Conservation (phyloP, 2,113 vertebrate species). For the Zonotrichia leucophrys region DNA sequence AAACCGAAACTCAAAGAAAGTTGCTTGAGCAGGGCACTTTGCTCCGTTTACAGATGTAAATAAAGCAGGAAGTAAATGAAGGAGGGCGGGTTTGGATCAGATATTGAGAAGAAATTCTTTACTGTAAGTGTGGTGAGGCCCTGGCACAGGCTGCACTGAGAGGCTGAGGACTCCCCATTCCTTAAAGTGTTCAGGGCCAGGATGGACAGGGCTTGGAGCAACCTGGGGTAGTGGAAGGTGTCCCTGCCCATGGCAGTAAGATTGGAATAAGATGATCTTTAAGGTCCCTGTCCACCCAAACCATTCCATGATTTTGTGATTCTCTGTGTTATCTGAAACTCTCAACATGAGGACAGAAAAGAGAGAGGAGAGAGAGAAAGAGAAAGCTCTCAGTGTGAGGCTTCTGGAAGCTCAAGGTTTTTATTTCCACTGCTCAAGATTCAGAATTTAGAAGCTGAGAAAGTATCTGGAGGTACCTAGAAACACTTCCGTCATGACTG, state of each 20-base stretch:
- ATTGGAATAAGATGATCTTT: not conserved
- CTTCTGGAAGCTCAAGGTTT: not conserved
- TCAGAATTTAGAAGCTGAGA: not conserved
- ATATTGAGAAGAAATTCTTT: not conserved
- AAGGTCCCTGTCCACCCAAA: not conserved
- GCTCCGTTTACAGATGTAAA: not conserved
- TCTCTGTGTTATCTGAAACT: not conserved
- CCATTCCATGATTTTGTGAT: not conserved
- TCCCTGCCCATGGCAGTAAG: not conserved
- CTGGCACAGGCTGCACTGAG: not conserved
- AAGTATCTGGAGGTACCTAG: not conserved
- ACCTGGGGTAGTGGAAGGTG: rapidly evolving
- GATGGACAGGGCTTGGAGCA: rapidly evolving
- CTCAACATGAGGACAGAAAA: not conserved
- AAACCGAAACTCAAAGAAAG: not conserved
- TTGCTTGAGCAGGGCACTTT: not conserved
- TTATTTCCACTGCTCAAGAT: not conserved
- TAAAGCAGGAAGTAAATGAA: not conserved
- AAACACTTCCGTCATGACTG: not conserved
- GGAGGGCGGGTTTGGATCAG: not conserved
- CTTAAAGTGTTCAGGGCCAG: not conserved
- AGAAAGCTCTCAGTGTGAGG: rapidly evolving
- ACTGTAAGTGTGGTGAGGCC: not conserved
- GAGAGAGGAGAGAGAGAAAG: not conserved
- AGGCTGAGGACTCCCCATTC: not conserved